Percentiles rank a stretch among this genome's conserved stretches.
phyloP scores from a whole-genome alignment of 1,140 invertebrate species.

The Bombus waltoni region DNA sequence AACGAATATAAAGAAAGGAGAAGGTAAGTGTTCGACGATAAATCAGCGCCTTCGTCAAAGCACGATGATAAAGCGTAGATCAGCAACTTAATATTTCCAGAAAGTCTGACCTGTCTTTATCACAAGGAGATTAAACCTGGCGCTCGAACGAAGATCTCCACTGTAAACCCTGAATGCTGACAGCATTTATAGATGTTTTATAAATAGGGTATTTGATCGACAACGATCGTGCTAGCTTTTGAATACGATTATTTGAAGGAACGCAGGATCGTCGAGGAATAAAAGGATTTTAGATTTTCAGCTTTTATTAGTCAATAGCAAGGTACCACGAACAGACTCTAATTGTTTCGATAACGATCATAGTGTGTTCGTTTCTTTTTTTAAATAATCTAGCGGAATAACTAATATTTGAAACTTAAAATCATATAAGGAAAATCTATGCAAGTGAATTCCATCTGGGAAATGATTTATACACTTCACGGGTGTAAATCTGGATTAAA shows the following conservation, averaged over 20 bases:
- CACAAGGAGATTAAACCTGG: too few relatives aligned
- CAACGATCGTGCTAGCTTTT: background rate
- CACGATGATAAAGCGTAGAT: background rate
- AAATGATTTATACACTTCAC: constrained; percentile 4
- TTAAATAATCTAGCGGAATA: background rate
- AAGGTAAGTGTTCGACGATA: background rate
- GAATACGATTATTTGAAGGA: background rate
- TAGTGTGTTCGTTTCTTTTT: too few relatives aligned
- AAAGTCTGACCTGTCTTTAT: background rate
- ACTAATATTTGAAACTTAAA: too few relatives aligned
- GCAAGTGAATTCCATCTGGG: background rate
- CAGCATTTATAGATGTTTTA: too few relatives aligned
- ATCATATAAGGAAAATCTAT: background rate
- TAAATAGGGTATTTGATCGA: background rate
- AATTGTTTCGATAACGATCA: too few relatives aligned
- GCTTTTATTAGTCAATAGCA: too few relatives aligned
- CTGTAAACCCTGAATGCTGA: too few relatives aligned
- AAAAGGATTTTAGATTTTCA: too few relatives aligned
- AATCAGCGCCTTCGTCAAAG: background rate
- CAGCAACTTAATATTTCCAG: background rate
- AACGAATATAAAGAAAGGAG: background rate
- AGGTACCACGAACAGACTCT: too few relatives aligned
- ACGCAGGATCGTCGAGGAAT: too few relatives aligned
- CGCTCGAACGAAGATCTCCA: too few relatives aligned
- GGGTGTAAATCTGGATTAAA: background rate